Evolutionary conservation across 2,888 invertebrate genomes (phyloP).

Genomic region (Tethea ocularis): DNA sequence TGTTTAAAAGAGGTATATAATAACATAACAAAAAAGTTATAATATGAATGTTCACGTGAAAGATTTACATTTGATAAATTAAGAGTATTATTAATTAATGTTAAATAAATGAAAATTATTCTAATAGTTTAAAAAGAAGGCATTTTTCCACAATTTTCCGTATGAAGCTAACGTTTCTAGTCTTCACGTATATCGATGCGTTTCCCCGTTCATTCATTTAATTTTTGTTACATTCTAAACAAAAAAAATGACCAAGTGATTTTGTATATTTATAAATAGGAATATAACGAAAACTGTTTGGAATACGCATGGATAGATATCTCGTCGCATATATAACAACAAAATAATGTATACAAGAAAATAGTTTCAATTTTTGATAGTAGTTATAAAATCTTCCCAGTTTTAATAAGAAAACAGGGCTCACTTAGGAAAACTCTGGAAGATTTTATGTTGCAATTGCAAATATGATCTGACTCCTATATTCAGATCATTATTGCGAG

Average conservation of each 20-base stretch:
- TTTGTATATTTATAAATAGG: conserved; percentile 69
- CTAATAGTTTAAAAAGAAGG: conserved; percentile 15
- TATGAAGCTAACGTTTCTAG: conserved; percentile 53
- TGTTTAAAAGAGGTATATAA: conserved; percentile 26
- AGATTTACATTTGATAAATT: conserved; percentile 38
- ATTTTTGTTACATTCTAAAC: conserved; percentile 49
- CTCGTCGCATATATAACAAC: conserved; percentile 30
- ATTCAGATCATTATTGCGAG: conserved; percentile 25
- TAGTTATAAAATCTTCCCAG: conserved; percentile 57
- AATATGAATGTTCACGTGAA: conserved; percentile 47
- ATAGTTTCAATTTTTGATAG: conserved; percentile 20
- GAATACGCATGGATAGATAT: conserved; percentile 35
- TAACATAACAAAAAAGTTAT: conserved; percentile 11
- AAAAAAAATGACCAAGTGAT: conserved; percentile 66
- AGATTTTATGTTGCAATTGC: conserved; percentile 61
- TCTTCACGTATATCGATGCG: conserved; percentile 40
- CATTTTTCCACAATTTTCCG: conserved; percentile 35
- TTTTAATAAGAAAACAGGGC: conserved; percentile 61
- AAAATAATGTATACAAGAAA: conserved; percentile 16
- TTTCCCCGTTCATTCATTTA: conserved; percentile 44
- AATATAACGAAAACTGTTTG: conserved; percentile 44
- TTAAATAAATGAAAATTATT: conserved; percentile 22
- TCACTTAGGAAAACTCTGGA: conserved; percentile 60
- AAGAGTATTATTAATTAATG: conserved; percentile 32
- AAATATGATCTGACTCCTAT: conserved; percentile 26